Conservation (phyloP, 2,113 vertebrate species). For the Lophura nycthemera region DNA sequence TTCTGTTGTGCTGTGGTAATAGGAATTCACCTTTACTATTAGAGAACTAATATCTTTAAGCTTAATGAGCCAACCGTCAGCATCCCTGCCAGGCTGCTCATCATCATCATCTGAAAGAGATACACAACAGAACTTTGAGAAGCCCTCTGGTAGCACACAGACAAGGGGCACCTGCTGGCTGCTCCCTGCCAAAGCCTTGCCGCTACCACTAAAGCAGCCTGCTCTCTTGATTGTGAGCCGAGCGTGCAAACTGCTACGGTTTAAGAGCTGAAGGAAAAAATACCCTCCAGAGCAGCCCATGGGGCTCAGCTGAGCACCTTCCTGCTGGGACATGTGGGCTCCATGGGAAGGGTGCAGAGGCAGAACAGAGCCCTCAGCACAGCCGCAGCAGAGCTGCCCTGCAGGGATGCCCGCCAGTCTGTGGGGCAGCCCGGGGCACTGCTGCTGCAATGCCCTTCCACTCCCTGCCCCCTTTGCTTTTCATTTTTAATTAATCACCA, state of each 20-base stretch:
- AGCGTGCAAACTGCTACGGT: rapidly evolving
- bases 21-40: slow-evolving; percentile 71
- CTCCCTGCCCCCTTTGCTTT: background rate
- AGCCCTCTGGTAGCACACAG: background rate
- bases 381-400: no score
- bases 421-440: background rate
- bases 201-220: background rate
- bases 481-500: background rate
- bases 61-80: background rate
- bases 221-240: background rate
- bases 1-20: slow-evolving; percentile 71
- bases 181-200: background rate
- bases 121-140: background rate
- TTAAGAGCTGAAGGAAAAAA: no score
- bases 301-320: background rate
- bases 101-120: background rate
- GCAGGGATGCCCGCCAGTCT: no score
- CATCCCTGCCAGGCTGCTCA: background rate
- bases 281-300: background rate
- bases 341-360: no score
- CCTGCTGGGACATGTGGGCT: no score
- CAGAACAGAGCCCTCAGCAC: no score
- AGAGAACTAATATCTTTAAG: background rate
- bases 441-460: background rate
- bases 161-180: background rate